Conservation (phyloP, 2,113 vertebrate species). For the Xenus cinereus region DNA sequence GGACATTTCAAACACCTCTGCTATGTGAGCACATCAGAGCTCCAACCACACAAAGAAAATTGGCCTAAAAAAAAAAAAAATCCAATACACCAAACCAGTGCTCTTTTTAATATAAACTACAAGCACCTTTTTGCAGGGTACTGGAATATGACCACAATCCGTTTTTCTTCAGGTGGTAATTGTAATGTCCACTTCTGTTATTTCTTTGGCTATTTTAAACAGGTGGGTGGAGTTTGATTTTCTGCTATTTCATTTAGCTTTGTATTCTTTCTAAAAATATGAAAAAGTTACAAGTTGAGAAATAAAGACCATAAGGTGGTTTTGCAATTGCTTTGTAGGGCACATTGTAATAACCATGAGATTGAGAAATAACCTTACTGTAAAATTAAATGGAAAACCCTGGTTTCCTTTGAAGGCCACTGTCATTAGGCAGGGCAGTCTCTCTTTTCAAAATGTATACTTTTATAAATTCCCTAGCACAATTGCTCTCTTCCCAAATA, state of each 20-base stretch:
- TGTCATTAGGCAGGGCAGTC: neutral
- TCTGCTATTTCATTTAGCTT: neutral
- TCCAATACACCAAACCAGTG: too few species aligned
- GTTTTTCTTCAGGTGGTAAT: neutral
- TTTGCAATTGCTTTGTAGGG: neutral
- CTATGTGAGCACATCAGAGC: neutral
- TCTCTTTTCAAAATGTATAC: neutral
- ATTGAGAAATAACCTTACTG: neutral
- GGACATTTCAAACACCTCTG: neutral
- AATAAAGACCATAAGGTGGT: neutral
- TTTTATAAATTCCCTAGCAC: neutral
- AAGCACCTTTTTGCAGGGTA: neutral
- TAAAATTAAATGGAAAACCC: neutral
- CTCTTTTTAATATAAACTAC: neutral
- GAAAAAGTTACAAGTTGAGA: neutral
- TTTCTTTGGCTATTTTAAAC: neutral
- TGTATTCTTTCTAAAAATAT: neutral
- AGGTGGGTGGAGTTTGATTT: neutral
- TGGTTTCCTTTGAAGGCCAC: neutral
- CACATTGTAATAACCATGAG: neutral
- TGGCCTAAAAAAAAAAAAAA: neutral
- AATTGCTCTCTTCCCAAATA: neutral
- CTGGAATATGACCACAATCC: neutral
- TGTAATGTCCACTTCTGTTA: neutral
- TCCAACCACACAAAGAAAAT: neutral